phyloP scores from a whole-genome alignment of 2,113 vertebrate species.

The Perccottus glenii region DNA sequence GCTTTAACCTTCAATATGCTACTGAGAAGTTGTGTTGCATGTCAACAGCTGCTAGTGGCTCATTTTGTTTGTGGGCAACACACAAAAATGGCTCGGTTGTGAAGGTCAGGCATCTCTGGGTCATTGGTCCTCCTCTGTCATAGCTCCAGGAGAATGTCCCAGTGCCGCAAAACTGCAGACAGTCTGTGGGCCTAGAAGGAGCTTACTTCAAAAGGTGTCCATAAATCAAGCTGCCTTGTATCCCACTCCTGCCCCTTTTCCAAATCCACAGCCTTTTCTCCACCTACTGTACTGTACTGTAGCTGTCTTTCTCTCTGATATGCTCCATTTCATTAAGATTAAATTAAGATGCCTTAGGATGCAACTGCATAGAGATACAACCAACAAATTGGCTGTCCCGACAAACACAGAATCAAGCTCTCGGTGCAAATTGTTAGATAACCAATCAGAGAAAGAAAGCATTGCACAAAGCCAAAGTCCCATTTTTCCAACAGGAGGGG shows the following conservation, averaged over 20 bases:
- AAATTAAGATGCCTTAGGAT: too few species aligned
- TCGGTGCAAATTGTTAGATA: too few species aligned
- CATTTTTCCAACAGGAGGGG: too few species aligned
- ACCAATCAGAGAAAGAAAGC: too few species aligned
- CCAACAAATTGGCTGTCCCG: too few species aligned
- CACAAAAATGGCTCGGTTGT: constrained; percentile 25
- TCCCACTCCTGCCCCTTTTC: constrained; percentile 34
- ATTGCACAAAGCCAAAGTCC: too few species aligned
- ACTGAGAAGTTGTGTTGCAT: constrained; percentile 25
- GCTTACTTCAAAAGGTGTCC: constrained; percentile 76
- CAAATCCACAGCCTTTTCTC: constrained; percentile 12
- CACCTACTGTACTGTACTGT: constrained; percentile 31
- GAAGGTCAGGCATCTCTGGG: constrained; percentile 52
- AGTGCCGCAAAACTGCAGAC: constrained; percentile 52
- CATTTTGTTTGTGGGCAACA: constrained; percentile 35
- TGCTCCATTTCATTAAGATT: constrained; percentile 22
- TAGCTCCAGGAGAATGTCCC: constrained; percentile 42
- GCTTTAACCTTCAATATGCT: constrained; percentile 46
- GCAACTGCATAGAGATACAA: too few species aligned
- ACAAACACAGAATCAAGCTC: too few species aligned
- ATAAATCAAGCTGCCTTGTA: constrained; percentile 76
- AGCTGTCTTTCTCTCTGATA: constrained; percentile 29
- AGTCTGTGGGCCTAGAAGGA: constrained; percentile 61
- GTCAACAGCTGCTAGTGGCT: constrained; percentile 21
- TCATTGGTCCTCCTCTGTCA: constrained; percentile 26